Percentiles rank a stretch among this genome's conserved stretches.
phyloP scores from a whole-genome alignment of 1,140 invertebrate species.

The Rhopalosiphum maidis region DNA sequence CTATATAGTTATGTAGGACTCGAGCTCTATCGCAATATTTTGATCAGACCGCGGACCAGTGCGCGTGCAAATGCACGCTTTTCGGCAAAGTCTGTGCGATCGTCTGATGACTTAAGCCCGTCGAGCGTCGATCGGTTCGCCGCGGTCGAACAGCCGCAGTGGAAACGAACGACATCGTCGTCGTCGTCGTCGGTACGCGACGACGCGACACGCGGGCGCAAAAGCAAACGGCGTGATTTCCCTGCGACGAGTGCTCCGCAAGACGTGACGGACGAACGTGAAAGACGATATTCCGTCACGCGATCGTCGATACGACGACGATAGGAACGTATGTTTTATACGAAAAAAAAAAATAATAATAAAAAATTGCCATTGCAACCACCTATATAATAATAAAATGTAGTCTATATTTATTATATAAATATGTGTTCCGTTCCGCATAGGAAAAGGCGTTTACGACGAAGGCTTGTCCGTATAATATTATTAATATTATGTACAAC shows the following conservation, averaged over 20 bases:
- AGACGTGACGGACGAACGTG: neutral
- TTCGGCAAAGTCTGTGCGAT: too few relatives aligned
- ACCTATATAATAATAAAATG: neutral
- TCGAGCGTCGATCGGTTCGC: too few relatives aligned
- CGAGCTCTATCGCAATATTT: too few relatives aligned
- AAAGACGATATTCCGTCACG: neutral
- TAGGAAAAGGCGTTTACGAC: neutral
- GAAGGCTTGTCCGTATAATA: neutral
- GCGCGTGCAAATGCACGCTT: too few relatives aligned
- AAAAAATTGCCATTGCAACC: neutral
- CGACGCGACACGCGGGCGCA: neutral
- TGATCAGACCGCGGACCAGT: too few relatives aligned
- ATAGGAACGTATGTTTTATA: constrained; percentile 5
- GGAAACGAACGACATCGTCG: neutral
- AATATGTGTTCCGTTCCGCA: neutral
- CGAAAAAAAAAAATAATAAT: neutral
- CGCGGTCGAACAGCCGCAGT: neutral
- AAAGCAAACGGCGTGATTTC: neutral
- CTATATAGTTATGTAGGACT: too few relatives aligned
- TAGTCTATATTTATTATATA: neutral
- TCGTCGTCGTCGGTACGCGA: neutral
- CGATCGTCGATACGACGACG: neutral
- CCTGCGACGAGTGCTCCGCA: neutral
- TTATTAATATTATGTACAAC: neutral
- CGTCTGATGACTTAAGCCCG: too few relatives aligned